phyloP scores from a whole-genome alignment of 2,888 invertebrate species.

The Callosobruchus maculatus region DNA sequence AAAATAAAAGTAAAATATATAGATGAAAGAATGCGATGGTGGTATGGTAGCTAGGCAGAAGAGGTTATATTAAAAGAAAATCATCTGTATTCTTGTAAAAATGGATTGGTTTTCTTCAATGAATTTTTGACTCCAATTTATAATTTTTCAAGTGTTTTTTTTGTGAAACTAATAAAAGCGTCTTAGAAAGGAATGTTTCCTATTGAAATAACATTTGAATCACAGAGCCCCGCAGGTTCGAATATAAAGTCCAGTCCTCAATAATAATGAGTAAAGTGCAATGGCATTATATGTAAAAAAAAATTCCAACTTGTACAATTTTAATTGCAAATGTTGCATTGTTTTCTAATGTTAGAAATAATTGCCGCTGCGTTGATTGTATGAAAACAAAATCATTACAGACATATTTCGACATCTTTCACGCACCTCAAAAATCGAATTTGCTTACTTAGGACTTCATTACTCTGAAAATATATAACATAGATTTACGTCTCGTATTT shows the following conservation, averaged over 20 bases:
- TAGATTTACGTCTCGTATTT: not conserved
- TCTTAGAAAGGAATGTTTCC: not conserved
- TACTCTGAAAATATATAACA: not conserved
- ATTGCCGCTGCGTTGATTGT: not conserved
- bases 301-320: not conserved
- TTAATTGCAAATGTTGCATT: not conserved
- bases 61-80: too few relatives aligned
- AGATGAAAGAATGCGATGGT: too few relatives aligned
- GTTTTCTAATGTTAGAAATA: not conserved
- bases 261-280: not conserved
- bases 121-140: too few relatives aligned
- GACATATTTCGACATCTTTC: not conserved
- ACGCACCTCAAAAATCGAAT: not conserved
- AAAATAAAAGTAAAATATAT: too few relatives aligned
- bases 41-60: too few relatives aligned
- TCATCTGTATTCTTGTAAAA: too few relatives aligned
- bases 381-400: not conserved
- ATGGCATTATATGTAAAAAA: not conserved
- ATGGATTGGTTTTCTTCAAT: too few relatives aligned
- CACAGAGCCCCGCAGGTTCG: not conserved
- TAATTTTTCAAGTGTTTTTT: too few relatives aligned
- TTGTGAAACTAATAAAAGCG: too few relatives aligned
- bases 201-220: not conserved
- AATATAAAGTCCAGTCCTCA: not conserved
- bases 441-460: not conserved